phyloP scores from a whole-genome alignment of 2,888 invertebrate species.

The Thymelicus acteon region DNA sequence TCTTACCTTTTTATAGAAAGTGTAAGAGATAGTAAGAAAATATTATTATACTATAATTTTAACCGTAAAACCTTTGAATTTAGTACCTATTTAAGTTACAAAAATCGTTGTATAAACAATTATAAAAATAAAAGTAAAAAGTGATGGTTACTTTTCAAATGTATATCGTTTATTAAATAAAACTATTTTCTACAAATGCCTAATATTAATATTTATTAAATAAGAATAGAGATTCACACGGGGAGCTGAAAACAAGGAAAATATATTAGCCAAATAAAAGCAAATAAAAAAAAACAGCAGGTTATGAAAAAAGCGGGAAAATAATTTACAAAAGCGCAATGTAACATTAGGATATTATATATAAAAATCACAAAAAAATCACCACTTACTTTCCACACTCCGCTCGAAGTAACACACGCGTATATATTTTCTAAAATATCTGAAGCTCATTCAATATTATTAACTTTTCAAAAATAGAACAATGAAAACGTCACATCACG shows the following conservation, averaged over 20 bases:
- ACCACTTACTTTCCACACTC: slow-evolving; percentile 17
- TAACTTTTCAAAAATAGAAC: slow-evolving; percentile 29
- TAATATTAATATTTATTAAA: neutral
- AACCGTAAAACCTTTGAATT: no score
- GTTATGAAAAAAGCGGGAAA: slow-evolving; percentile 9
- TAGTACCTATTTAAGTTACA: no score
- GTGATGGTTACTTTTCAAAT: neutral
- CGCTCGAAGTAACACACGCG: neutral
- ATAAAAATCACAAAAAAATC: neutral
- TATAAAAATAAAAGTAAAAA: neutral
- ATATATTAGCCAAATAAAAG: neutral
- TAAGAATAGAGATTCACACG: neutral
- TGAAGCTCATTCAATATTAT: slow-evolving; percentile 18
- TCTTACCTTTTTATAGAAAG: no score
- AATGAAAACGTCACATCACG: slow-evolving; percentile 18
- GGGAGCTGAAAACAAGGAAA: neutral
- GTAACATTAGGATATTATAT: neutral
- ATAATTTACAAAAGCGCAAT: neutral
- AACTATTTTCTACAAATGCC: neutral
- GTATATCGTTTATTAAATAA: neutral
- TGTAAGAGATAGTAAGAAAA: no score
- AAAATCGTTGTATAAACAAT: neutral
- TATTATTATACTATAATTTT: no score
- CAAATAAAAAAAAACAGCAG: neutral
- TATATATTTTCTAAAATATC: slow-evolving; percentile 15